Percentiles rank a stretch among this genome's conserved stretches.
These are phyloP conservation scores for Myocastor coypus DNA, from an alignment of 2,113 vertebrate genomes.

Conservation along the genomic window DNA sequence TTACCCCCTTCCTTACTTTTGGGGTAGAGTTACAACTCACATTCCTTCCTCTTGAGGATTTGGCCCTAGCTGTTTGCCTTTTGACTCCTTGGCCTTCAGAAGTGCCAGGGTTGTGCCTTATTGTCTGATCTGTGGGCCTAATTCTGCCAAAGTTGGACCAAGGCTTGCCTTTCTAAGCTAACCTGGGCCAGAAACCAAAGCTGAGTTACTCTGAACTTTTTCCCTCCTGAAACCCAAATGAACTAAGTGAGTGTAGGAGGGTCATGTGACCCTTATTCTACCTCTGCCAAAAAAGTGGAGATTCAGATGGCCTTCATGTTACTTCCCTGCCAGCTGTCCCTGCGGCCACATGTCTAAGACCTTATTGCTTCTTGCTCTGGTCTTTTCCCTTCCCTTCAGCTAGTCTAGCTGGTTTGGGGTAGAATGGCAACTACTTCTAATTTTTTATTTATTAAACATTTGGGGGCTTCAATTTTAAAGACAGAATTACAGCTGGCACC, in stretches of 20 bases:
- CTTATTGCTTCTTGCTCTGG: conserved; percentile 48
- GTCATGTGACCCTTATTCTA: conserved; percentile 23
- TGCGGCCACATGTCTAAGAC: conserved; percentile 18
- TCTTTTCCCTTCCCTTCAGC: neutral
- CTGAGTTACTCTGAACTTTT: conserved; percentile 71
- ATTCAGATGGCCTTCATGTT: neutral
- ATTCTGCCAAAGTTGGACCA: conserved; percentile 81
- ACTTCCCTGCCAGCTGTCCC: conserved; percentile 35
- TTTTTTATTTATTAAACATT: conserved; percentile 85
- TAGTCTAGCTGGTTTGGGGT: conserved; percentile 73
- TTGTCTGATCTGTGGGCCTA: conserved; percentile 66
- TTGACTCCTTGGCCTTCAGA: conserved; percentile 53
- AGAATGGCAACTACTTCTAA: conserved; percentile 73
- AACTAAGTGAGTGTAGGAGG: conserved; percentile 55
- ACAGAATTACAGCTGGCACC: conserved; percentile 74
- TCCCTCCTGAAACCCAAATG: conserved; percentile 48
- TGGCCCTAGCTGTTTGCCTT: conserved; percentile 64
- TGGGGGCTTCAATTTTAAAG: conserved; percentile 77
- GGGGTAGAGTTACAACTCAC: conserved; percentile 54
- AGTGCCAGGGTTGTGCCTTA: conserved; percentile 77
- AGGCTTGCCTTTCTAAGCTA: conserved; percentile 62
- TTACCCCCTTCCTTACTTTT: conserved; percentile 23
- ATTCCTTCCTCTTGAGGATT: conserved; percentile 72
- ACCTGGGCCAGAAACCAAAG: conserved; percentile 76
- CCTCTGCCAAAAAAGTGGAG: conserved; percentile 63